Conservation (phyloP, 2,888 invertebrate species). For the Cinara cedri region DNA sequence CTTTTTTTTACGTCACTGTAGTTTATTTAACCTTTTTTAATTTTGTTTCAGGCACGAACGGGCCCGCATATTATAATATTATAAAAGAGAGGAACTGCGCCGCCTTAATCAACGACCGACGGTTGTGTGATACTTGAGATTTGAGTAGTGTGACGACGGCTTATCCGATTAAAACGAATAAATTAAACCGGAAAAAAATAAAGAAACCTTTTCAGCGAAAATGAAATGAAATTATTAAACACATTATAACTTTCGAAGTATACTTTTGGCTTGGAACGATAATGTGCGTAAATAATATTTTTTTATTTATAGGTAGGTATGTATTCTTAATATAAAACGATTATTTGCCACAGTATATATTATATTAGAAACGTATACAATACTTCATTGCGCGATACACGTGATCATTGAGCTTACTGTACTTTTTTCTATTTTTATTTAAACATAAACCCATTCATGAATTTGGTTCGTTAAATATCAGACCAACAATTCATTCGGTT, state of each 20-base stretch:
- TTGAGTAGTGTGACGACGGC: background rate
- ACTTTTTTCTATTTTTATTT: no score
- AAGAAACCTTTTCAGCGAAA: no score
- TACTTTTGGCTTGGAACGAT: background rate
- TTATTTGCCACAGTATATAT: background rate
- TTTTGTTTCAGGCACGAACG: background rate
- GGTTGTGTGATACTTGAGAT: slow-evolving; percentile 14
- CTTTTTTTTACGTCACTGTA: background rate
- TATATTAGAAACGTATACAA: no score
- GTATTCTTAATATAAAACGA: background rate
- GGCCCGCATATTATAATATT: background rate
- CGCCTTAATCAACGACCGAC: background rate
- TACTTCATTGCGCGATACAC: no score
- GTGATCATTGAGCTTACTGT: no score
- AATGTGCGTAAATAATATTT: background rate
- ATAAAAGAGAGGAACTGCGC: background rate
- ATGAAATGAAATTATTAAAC: background rate
- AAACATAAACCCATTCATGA: no score
- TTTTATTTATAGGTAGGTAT: background rate
- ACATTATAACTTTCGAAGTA: background rate
- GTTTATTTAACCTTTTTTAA: background rate
- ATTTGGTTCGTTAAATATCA: no score
- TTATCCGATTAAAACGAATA: slow-evolving; percentile 21
- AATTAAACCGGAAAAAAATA: background rate
- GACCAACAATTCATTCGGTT: background rate